These are phyloP conservation scores for Leptopterna dolabrata DNA, from an alignment of 2,888 invertebrate genomes.

Conservation along the genomic window DNA sequence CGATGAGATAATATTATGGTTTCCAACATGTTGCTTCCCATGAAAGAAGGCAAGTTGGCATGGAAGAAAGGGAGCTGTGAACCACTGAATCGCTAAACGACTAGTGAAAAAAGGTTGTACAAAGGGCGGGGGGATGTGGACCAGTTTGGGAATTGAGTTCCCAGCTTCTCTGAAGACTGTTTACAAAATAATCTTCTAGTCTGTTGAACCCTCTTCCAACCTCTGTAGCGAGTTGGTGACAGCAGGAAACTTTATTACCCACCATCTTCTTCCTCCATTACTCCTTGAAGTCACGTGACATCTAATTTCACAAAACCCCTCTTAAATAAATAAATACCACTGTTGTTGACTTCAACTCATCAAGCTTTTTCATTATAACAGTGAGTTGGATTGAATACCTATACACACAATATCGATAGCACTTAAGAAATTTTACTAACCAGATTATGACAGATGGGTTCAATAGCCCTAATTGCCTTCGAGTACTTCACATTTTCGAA, in stretches of 20 bases:
- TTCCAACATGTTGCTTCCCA: background rate
- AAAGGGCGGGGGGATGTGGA: background rate
- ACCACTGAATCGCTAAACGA: conserved; percentile 2
- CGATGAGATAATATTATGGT: background rate
- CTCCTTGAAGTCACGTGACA: background rate
- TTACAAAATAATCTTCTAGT: conserved; percentile 3
- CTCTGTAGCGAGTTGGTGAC: conserved; percentile 14
- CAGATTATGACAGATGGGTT: too few relatives aligned
- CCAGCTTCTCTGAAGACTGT: background rate
- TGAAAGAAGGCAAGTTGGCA: background rate
- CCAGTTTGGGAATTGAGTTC: conserved; percentile 31
- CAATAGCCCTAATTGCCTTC: too few relatives aligned
- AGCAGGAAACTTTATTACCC: conserved; percentile 18
- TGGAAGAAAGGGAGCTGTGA: background rate
- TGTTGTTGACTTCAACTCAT: too few relatives aligned
- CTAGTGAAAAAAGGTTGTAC: background rate
- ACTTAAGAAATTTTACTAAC: too few relatives aligned
- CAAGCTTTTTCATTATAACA: too few relatives aligned
- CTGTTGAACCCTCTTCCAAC: conserved; percentile 12
- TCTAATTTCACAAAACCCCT: too few relatives aligned
- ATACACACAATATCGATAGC: too few relatives aligned
- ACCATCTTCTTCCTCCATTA: background rate
- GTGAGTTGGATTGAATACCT: too few relatives aligned
- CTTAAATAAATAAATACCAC: too few relatives aligned
- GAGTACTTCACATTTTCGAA: too few relatives aligned